These are phyloP conservation scores for Pterostichus niger DNA, from an alignment of 2,888 invertebrate genomes.

Conservation along the genomic window DNA sequence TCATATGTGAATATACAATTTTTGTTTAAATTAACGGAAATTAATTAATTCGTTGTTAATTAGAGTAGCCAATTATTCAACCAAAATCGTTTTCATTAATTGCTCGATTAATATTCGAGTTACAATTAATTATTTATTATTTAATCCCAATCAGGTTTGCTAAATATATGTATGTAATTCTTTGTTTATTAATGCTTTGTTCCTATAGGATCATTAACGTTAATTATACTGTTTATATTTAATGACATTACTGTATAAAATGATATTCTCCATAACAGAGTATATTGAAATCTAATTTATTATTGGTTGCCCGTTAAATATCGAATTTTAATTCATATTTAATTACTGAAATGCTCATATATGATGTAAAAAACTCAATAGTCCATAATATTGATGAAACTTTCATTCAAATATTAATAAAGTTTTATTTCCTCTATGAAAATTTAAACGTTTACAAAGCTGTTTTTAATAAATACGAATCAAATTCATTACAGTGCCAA, in stretches of 20 bases:
- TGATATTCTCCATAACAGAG: slow-evolving; percentile 44
- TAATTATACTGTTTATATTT: slow-evolving; percentile 47
- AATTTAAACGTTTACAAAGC: no score
- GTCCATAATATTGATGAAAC: not conserved
- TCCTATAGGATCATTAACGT: slow-evolving; percentile 37
- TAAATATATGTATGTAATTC: slow-evolving; percentile 28
- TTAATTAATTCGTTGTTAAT: slow-evolving; percentile 33
- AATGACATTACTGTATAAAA: slow-evolving; percentile 27
- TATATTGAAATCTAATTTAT: slow-evolving; percentile 54
- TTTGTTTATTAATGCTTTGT: slow-evolving; percentile 39
- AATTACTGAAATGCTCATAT: slow-evolving; percentile 21
- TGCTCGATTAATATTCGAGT: slow-evolving; percentile 30
- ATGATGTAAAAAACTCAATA: slow-evolving; percentile 10
- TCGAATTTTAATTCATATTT: slow-evolving; percentile 31
- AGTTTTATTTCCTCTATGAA: no score
- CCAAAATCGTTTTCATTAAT: slow-evolving; percentile 34
- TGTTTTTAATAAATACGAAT: no score
- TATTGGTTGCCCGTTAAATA: slow-evolving; percentile 4
- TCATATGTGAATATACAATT: slow-evolving; percentile 1
- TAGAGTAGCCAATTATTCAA: not conserved
- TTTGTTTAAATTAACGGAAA: slow-evolving; percentile 39
- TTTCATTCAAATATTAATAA: no score
- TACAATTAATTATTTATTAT: slow-evolving; percentile 42
- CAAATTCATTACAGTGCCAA: no score
- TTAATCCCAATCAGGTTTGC: slow-evolving; percentile 21